Base-by-base conservation (phyloP, 1,140 invertebrate species). In the Dryas iulia region DNA sequence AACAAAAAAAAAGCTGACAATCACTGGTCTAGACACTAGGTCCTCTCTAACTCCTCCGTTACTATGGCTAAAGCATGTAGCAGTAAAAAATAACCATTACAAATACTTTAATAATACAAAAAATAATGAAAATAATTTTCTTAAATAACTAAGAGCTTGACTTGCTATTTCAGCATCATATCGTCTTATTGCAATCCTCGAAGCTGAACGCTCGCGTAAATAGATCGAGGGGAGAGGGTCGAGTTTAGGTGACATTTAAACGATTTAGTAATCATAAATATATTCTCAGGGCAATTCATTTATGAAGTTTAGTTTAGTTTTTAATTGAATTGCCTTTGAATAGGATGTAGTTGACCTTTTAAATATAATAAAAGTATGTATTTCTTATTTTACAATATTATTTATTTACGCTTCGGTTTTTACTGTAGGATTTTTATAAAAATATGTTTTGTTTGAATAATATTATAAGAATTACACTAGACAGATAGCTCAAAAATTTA, bases 81-180 rank as follows among this genome's bases (percentile, higher is more conserved):
- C n/a, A n/a, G n/a, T n/a, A n/a, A n/a, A n/a, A n/a, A n/a, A n/a
- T n/a, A n/a, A n/a, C n/a, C n/a, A n/a, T n/a, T n/a, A 33, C 10
- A 33, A 10, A 39, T 14, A 39, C 5, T n/a, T 14, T 2, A 39
- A 39, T 14, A 14, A 39, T 14, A n/a, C n/a, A 39, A 39, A 59
- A 59, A 59, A 25, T 24, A 59, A 33, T 10, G 26, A 31, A 31
- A 52, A 26, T 23, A 12, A 14, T 66, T 47, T 35, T 60, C 62
- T 3, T 39, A 35, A 64, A 56, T 59, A 65, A 59, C 24, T 30
- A 57, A 31, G 58, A 12, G n/a, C 26, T 52, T 63, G 52, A 35
- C n/a, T 35, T n/a, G 59, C 61, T 67, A 67, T 67, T 67, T 67
- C 47, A 11, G 66, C 52, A 2, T 59, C 31, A 11, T 60, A 18